Base-by-base conservation (phyloP, 1,140 invertebrate genomes). In the Helicoverpa zea region DNA sequence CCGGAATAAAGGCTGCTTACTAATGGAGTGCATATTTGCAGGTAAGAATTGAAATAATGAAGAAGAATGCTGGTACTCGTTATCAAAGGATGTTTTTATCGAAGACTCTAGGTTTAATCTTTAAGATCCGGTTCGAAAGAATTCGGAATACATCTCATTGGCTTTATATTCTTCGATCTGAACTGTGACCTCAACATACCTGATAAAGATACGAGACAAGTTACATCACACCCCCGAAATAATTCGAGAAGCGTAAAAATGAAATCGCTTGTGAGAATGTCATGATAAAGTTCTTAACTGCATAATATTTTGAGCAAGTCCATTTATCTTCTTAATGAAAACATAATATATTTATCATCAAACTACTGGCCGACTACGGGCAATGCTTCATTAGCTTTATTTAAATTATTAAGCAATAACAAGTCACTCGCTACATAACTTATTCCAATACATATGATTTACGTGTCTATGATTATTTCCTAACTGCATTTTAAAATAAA, bases 331-430 rank as follows among this genome's bases (percentile, higher is more conserved):
- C 23, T 64, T 77, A 64, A 77, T 77, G 75, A 66, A 64, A 77
- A 77, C 75, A 77, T 77, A 64, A 77, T 64, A 64, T 64, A 77
- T 66, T 77, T 52, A 77, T 77, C 49, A 77, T 64, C 18, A 63
- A 77, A 77, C 75, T 51, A 79, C 51, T 68, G 29, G 12, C 51
- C 47, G 14, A 68, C 1, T 58, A 49, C 52, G 58, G 52, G 64
- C 63, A 58, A 79, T 68, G 61, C 81, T 88, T 92, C 86, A 92
- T 92, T 90, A 90, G 85, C 86, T 87, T 89, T 88, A 89, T 92
- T 90, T 88, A 87, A 87, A 89, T 91, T 85, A 90, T 91, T 87
- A 89, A 89, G 85, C 83, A 89, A 91, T 89, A 88, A 87, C 81
- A 74, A 80, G 51, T 83, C 83, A 84, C 82, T 85, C 72, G 81